Evolutionary conservation across 2,888 invertebrate species (phyloP).

Genomic region (Biston betularia): DNA sequence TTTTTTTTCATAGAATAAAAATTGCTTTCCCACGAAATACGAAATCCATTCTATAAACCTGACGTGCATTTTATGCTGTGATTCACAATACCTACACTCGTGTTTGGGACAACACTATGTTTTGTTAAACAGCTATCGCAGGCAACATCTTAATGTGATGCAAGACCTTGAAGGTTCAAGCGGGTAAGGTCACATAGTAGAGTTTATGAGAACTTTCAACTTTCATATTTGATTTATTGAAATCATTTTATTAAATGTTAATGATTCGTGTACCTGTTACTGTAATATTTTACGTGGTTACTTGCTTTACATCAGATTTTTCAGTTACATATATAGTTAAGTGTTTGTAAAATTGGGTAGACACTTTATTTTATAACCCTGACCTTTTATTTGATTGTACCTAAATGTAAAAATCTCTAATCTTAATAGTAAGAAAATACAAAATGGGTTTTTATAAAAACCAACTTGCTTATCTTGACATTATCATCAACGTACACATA

Average conservation of each 20-base stretch:
- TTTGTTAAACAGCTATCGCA: constrained; percentile 37
- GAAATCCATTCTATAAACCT: constrained; percentile 3
- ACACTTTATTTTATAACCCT: no score
- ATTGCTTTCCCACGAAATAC: neutral
- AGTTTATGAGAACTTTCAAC: constrained; percentile 49
- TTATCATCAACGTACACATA: no score
- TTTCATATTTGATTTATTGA: constrained; percentile 15
- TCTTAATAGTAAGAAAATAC: no score
- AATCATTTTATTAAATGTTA: neutral
- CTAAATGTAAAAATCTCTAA: no score
- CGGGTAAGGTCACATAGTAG: constrained; percentile 50
- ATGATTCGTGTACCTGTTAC: neutral
- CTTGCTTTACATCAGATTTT: neutral
- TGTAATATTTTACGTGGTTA: neutral
- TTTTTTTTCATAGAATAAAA: constrained; percentile 8
- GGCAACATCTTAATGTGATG: constrained; percentile 37
- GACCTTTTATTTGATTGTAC: no score
- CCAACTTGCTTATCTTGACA: no score
- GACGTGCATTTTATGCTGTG: constrained; percentile 29
- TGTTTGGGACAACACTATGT: constrained; percentile 36
- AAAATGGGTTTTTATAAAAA: no score
- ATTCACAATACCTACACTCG: constrained; percentile 13
- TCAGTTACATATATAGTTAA: neutral
- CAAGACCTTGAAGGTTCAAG: constrained; percentile 48
- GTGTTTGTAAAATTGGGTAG: neutral